Conservation (phyloP, 2,113 vertebrate species). For the Bostrychus sinensis region DNA sequence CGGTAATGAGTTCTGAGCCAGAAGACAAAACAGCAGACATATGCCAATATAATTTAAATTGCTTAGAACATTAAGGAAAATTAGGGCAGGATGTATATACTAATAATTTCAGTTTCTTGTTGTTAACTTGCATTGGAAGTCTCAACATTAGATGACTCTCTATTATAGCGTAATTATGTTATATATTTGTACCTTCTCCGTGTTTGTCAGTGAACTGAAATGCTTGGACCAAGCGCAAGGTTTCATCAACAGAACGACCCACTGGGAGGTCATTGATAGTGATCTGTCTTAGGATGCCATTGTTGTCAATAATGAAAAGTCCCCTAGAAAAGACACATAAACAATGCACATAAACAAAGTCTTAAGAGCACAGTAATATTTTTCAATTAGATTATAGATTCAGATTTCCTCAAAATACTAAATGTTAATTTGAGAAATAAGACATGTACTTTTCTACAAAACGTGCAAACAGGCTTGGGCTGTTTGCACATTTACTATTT, state of each 20-base stretch:
- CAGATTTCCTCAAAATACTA: too few species aligned
- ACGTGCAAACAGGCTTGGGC: too few species aligned
- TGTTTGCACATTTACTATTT: too few species aligned
- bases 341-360: too few species aligned
- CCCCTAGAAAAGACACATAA: conserved; percentile 78
- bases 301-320: conserved; percentile 95
- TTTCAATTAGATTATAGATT: too few species aligned
- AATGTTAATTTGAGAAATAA: background rate
- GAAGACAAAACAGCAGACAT: conserved; percentile 16
- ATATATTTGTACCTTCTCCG: conserved; percentile 87
- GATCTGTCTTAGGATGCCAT: conserved; percentile 94
- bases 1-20: conserved; percentile 40
- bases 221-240: conserved; percentile 92
- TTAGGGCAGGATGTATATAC: background rate
- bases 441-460: background rate
- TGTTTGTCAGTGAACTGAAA: conserved; percentile 98
- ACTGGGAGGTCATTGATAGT: conserved; percentile 99
- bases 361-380: too few species aligned
- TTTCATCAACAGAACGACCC: conserved; percentile 95
- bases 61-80: background rate
- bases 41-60: background rate
- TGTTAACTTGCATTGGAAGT: too few species aligned
- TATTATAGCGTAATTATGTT: background rate
- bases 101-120: background rate
- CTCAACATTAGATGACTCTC: too few species aligned